Conservation (phyloP, 2,888 invertebrate species). For the Meteorus colon region DNA sequence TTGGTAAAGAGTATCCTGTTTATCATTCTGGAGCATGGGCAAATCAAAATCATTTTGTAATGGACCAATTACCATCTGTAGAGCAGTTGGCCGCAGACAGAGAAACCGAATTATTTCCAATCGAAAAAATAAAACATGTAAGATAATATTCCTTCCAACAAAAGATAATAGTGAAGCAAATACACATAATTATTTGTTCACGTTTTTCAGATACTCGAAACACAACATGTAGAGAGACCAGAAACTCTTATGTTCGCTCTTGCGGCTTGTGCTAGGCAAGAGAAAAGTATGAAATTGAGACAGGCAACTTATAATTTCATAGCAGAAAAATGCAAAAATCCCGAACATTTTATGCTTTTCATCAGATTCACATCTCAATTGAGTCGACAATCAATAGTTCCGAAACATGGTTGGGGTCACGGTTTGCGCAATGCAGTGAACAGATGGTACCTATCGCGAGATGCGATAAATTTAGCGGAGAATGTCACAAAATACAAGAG, state of each 20-base stretch:
- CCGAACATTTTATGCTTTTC: constrained; percentile 80
- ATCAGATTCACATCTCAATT: constrained; percentile 77
- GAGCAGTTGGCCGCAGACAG: constrained; percentile 61
- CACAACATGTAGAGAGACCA: constrained; percentile 75
- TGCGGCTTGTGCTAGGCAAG: constrained; percentile 76
- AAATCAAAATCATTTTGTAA: constrained; percentile 75
- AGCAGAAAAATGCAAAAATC: constrained; percentile 71
- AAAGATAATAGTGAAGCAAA: neutral
- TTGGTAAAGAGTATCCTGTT: constrained; percentile 75
- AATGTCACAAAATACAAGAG: constrained; percentile 79
- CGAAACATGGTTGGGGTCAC: constrained; percentile 76
- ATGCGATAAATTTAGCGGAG: constrained; percentile 78
- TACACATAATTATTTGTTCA: too few relatives aligned
- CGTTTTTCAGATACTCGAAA: constrained; percentile 73
- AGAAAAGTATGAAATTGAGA: constrained; percentile 72
- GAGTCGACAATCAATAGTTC: constrained; percentile 61
- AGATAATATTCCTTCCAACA: constrained; percentile 20
- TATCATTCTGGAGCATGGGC: constrained; percentile 78
- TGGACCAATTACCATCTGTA: constrained; percentile 72
- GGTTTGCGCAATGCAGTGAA: constrained; percentile 79
- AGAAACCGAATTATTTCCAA: constrained; percentile 57
- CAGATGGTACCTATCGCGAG: constrained; percentile 80
- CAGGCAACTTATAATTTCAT: constrained; percentile 74
- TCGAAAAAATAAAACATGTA: constrained; percentile 66
- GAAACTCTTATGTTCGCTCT: constrained; percentile 80